A percentile compares a stretch with the other conserved stretches of the same genome.
phyloP scores from a whole-genome alignment of 2,888 invertebrate species.

The Drosophila infuscata region DNA sequence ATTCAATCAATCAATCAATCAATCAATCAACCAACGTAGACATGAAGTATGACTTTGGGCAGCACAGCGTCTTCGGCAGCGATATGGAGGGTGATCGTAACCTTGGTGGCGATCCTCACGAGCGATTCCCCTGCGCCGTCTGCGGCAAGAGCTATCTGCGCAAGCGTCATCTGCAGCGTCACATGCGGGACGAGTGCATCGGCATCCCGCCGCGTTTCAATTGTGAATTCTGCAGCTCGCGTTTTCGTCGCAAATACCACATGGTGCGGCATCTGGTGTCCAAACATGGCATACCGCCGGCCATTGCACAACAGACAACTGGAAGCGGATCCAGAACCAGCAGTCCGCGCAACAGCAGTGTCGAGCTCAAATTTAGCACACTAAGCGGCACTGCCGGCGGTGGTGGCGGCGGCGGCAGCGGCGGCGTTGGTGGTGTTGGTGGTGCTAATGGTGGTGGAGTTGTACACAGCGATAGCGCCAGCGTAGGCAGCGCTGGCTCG shows the following conservation, averaged over 20 bases:
- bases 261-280: conserved; percentile 85
- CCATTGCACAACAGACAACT: conserved; percentile 77
- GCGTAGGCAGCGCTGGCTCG: conserved; percentile 69
- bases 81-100: conserved; percentile 32
- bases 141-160: conserved; percentile 87
- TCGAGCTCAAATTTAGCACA: conserved; percentile 43
- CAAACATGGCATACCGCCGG: conserved; percentile 84
- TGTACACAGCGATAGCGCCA: conserved; percentile 57
- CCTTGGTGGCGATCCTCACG: conserved; percentile 53
- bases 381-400: conserved; percentile 6
- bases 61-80: conserved; percentile 65
- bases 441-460: conserved; percentile 37
- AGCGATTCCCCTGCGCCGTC: conserved; percentile 86
- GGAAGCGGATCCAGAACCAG: conserved; percentile 65
- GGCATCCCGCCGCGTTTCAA: conserved; percentile 86
- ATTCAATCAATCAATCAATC: conserved; percentile 15
- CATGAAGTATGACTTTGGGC: conserved; percentile 61
- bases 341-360: conserved; percentile 33
- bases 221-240: conserved; percentile 86
- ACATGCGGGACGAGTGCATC: conserved; percentile 86
- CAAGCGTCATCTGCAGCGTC: conserved; percentile 87
- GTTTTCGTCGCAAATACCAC: conserved; percentile 86
- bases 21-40: conserved; percentile 39
- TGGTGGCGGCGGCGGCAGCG: conserved; percentile 1
- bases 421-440: conserved; percentile 7